A percentile compares a stretch with the other conserved stretches of the same genome.
Conservation (phyloP, 2,113 vertebrate genomes). For the Pomatorhinus ruficollis region DNA sequence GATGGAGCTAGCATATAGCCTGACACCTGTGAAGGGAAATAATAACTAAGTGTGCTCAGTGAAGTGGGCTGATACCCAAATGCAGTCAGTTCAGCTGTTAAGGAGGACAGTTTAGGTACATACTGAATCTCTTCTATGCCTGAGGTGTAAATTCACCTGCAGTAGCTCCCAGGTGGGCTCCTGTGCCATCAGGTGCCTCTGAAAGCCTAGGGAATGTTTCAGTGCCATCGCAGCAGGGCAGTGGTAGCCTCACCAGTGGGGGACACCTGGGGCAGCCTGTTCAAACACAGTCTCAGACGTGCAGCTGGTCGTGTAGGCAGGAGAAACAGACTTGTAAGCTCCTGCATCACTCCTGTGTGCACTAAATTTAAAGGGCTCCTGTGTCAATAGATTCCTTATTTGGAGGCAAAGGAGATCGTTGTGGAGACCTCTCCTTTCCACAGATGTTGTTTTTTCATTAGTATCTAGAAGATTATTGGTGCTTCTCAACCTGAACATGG, state of each 20-base stretch:
- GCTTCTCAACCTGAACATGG: background rate
- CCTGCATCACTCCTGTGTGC: background rate
- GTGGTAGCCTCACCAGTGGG: background rate
- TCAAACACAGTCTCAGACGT: background rate
- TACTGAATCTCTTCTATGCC: background rate
- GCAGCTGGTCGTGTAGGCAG: accelerated
- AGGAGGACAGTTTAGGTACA: background rate
- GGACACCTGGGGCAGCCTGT: background rate
- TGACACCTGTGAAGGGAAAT: background rate
- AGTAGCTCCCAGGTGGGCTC: background rate
- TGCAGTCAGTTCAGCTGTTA: background rate
- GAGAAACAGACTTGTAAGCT: background rate
- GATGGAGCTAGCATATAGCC: background rate
- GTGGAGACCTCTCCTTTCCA: background rate
- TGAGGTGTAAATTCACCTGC: background rate
- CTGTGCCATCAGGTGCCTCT: background rate
- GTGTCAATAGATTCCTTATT: background rate
- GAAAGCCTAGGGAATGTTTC: background rate
- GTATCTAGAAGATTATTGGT: background rate
- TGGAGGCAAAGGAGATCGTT: background rate
- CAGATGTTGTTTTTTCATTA: background rate
- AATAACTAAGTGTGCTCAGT: background rate
- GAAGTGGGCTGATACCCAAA: background rate
- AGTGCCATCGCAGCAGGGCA: background rate
- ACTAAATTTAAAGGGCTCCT: background rate